These are phyloP conservation scores for Cygnus buccinator DNA, from an alignment of 2,113 vertebrate genomes.

Conservation along the genomic window DNA sequence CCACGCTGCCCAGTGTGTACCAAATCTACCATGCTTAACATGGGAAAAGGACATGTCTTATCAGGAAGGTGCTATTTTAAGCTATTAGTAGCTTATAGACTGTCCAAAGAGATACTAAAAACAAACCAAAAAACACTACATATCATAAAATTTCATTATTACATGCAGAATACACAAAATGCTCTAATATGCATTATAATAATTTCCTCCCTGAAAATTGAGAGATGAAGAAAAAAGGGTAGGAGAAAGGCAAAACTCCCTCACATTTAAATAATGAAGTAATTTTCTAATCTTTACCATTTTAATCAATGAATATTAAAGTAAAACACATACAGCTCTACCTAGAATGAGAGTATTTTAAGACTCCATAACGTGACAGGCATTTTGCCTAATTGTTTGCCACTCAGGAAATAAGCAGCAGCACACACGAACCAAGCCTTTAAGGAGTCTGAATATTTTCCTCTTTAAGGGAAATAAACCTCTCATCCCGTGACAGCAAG, in stretches of 20 bases:
- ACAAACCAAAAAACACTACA: neutral
- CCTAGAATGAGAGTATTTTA: neutral
- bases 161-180: neutral
- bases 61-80: neutral
- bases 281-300: neutral
- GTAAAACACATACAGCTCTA: neutral
- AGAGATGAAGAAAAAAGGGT: neutral
- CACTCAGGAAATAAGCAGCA: neutral
- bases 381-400: neutral
- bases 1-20: neutral
- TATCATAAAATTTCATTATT: neutral
- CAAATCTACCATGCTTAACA: neutral
- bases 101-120: neutral
- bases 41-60: neutral
- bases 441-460: neutral
- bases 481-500: slow-evolving; percentile 3
- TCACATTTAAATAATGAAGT: neutral
- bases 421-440: neutral
- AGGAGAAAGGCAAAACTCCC: neutral
- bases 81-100: neutral
- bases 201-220: neutral
- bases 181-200: neutral
- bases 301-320: neutral
- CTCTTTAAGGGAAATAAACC: neutral
- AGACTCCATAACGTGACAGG: neutral